Evolutionary conservation across 1,140 invertebrate genomes (phyloP).

Genomic region (Drosophila athabasca): DNA sequence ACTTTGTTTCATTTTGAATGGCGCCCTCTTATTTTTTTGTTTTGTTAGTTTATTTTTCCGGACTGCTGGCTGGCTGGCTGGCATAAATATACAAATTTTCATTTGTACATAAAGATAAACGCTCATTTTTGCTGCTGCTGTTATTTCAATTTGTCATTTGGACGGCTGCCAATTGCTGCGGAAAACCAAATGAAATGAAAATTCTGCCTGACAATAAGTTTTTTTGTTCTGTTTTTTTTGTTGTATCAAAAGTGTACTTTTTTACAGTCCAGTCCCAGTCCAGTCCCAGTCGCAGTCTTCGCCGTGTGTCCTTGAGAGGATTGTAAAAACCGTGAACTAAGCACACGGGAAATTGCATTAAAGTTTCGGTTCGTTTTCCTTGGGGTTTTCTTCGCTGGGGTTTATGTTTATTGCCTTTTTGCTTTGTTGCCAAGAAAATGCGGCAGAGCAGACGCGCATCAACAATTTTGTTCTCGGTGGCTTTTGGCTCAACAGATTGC

Average conservation of each 20-base stretch:
- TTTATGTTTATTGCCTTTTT: constrained; percentile 54
- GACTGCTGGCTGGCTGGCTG: constrained; percentile 26
- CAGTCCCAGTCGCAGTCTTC: constrained; percentile 11
- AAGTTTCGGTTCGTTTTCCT: constrained; percentile 31
- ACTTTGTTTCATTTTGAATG: constrained; percentile 51
- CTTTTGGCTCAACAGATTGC: constrained; percentile 43
- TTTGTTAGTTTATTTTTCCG: constrained; percentile 46
- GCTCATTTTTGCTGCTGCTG: constrained; percentile 63
- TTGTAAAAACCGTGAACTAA: constrained; percentile 42
- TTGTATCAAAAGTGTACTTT: constrained; percentile 35
- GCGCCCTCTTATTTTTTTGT: constrained; percentile 61
- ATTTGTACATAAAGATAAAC: constrained; percentile 80
- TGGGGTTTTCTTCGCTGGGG: constrained; percentile 1
- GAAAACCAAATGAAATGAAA: constrained; percentile 63
- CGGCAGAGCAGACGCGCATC: constrained; percentile 42
- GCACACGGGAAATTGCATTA: constrained; percentile 45
- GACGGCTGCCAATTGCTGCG: constrained; percentile 65
- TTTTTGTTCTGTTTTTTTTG: constrained; percentile 11
- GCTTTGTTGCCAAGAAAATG: constrained; percentile 61
- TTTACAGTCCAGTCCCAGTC: constrained; percentile 37
- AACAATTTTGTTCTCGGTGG: constrained; percentile 42
- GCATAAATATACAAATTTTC: constrained; percentile 77
- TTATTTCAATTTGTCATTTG: constrained; percentile 81
- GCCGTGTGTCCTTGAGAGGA: constrained; percentile 25
- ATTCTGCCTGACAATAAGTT: constrained; percentile 50